Conservation (phyloP, 2,888 invertebrate genomes). For the Megalurothrips usitatus region DNA sequence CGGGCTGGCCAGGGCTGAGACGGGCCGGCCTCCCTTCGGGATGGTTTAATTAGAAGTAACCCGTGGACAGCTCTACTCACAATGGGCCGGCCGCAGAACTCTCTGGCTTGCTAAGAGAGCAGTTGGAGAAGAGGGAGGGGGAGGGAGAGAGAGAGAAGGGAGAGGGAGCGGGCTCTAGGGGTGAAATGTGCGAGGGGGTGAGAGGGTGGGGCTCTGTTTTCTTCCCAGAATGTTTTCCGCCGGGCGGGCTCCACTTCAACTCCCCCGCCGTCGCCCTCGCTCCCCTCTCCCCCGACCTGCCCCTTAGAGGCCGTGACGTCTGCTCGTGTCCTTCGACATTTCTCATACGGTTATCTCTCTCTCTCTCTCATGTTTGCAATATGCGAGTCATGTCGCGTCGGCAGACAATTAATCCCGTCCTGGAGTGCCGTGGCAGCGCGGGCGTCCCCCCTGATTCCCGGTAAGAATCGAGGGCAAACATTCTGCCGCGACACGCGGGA, state of each 20-base stretch:
- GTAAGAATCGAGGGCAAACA: too few relatives aligned
- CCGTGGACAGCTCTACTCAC: constrained; percentile 21
- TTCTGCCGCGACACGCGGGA: too few relatives aligned
- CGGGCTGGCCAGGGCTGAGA: too few relatives aligned
- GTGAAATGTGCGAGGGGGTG: neutral
- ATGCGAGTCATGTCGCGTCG: too few relatives aligned
- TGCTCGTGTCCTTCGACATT: neutral
- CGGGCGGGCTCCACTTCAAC: constrained; percentile 17
- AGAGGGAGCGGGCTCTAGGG: neutral
- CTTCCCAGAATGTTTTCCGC: constrained; percentile 21
- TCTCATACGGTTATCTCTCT: neutral
- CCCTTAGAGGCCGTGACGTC: neutral
- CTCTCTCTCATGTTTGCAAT: neutral
- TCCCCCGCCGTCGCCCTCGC: neutral
- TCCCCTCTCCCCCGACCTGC: neutral
- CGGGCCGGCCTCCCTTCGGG: neutral
- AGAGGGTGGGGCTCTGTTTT: constrained; percentile 1
- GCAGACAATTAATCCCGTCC: too few relatives aligned
- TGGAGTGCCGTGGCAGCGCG: too few relatives aligned
- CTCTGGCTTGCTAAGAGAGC: constrained; percentile 22
- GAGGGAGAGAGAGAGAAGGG: neutral
- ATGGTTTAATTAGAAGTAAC: constrained; percentile 27
- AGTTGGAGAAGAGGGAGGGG: neutral
- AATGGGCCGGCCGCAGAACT: constrained; percentile 22
- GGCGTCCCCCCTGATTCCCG: too few relatives aligned